Evolutionary conservation across 2,888 invertebrate species (phyloP), one percentile per base, ranked within the genome.

Genomic region (Eilema depressum): DNA sequence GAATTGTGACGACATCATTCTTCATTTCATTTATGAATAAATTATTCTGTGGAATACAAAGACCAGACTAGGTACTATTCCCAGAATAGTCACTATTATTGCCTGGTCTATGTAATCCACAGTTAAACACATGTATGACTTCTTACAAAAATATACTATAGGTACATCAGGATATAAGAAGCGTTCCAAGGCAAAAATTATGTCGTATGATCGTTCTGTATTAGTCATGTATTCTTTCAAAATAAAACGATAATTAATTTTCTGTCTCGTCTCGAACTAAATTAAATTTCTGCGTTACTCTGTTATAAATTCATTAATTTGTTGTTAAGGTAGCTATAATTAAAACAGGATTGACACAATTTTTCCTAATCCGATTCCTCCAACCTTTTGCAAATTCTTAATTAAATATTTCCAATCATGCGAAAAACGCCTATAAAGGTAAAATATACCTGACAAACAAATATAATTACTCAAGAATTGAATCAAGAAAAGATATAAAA

Each of bases 401-500:
- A 53, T 53, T 53, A 53, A 53, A 53, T 53, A 53, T 53, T 53
- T 10, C n/a, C 53, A 53, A 53, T 53, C 53, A n/a, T 53, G n/a
- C n/a, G 2, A n/a, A 53, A 53, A n/a, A 10, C 53, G 47, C 20
- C 47, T 20, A 47, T 47, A 20, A 47, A 20, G 7, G 47, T 47
- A 20, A 47, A 47, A 47, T 47, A 47, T 20, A 47, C 1, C 47
- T 53, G 20, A 53, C 53, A 53, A 20, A 53, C 0, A 53, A 53
- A 53, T 5, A 53, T 47, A 20, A 68, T 70, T 30, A 70, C 60
- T 57, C 67, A 66, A 56, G 20, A 66, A 69, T 57, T 64, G 33
- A 68, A 71, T 68, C 68, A 72, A 33, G 63, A 28, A 61, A 69
- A 74, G 14, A 56, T 66, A 70, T 71, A 0, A 41, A 4, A 17